Evolutionary conservation across 1,140 invertebrate species (phyloP).

Genomic region (Euura saliciscinereae): DNA sequence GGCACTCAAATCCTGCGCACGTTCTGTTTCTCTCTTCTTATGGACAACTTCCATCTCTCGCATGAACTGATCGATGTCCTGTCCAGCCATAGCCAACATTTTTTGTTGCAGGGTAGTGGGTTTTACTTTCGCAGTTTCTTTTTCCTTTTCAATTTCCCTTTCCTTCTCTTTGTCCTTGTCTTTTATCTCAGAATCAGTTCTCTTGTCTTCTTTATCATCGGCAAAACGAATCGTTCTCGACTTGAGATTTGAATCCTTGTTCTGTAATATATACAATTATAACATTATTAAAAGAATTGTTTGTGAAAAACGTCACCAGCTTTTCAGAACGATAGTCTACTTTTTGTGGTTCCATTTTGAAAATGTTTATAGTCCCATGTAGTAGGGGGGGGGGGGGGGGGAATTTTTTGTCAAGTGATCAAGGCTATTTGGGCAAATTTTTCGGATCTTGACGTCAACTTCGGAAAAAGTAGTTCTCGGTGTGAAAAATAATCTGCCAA

Average conservation of each 20-base stretch:
- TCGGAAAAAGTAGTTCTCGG: too few relatives aligned
- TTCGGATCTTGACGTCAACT: too few relatives aligned
- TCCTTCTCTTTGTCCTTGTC: constrained; percentile 52
- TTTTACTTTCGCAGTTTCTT: constrained; percentile 59
- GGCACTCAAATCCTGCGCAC: constrained; percentile 67
- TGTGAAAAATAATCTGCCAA: too few relatives aligned
- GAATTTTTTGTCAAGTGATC: too few relatives aligned
- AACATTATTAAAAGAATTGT: too few relatives aligned
- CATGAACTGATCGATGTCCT: constrained; percentile 92
- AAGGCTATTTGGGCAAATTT: too few relatives aligned
- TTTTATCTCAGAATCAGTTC: constrained; percentile 49
- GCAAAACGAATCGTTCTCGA: constrained; percentile 71
- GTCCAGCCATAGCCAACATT: constrained; percentile 84
- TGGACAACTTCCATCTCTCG: constrained; percentile 89
- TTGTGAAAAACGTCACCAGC: too few relatives aligned
- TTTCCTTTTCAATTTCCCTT: constrained; percentile 35
- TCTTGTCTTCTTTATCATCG: constrained; percentile 65
- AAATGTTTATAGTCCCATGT: too few relatives aligned
- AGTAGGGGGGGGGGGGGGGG: too few relatives aligned
- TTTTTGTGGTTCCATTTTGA: too few relatives aligned
- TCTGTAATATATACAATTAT: constrained; percentile 37
- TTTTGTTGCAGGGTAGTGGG: constrained; percentile 80
- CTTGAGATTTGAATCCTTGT: constrained; percentile 51
- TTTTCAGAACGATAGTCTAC: too few relatives aligned
- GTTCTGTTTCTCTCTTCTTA: constrained; percentile 72